Conservation (phyloP, 1,140 invertebrate genomes). For the Cotesia typhae region DNA sequence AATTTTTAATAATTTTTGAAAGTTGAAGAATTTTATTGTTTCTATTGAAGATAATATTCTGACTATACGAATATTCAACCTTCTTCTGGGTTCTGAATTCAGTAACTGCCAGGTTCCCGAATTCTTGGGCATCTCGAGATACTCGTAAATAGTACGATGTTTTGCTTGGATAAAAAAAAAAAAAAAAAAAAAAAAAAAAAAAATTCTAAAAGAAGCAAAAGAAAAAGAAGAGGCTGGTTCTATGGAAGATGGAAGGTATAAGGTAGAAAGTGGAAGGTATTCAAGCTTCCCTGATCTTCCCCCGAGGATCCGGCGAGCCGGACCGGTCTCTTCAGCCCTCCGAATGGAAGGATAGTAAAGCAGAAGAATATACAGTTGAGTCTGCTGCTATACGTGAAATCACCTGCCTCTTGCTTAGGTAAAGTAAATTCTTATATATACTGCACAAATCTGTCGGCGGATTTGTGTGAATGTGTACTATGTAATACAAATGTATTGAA, state of each 20-base stretch:
- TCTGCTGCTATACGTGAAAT: neutral
- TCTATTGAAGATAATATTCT: no score
- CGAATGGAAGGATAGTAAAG: neutral
- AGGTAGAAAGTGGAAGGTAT: neutral
- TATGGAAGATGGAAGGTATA: neutral
- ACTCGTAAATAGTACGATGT: slow-evolving; percentile 15
- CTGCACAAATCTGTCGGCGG: no score
- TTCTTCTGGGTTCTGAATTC: no score
- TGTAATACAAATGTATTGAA: neutral
- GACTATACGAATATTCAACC: no score
- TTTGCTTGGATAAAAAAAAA: neutral
- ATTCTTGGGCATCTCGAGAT: neutral
- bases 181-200: slow-evolving; percentile 13
- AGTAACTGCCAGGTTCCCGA: neutral
- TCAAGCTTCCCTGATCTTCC: slow-evolving; percentile 19
- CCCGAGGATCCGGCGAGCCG: neutral
- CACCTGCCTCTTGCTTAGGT: neutral
- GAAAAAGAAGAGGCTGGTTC: neutral
- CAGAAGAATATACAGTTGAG: neutral
- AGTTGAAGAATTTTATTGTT: no score
- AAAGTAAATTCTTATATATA: neutral
- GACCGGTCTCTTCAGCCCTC: slow-evolving; percentile 13
- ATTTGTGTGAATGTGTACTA: neutral
- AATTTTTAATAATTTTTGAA: no score
- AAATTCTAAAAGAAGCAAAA: neutral